These are phyloP conservation scores for Trichechus manatus DNA, from an alignment of 2,113 vertebrate species.

Conservation along the genomic window DNA sequence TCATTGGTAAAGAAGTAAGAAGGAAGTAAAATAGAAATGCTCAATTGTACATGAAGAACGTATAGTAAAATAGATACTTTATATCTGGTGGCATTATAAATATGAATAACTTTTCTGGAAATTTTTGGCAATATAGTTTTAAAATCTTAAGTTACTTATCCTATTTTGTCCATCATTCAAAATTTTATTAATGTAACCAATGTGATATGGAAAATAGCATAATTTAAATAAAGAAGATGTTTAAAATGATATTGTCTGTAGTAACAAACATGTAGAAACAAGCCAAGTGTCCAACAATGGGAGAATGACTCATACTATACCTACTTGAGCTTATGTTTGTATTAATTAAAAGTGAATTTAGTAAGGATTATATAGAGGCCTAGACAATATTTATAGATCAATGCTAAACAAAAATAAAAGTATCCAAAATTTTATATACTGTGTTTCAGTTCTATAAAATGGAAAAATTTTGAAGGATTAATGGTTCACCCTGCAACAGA, in stretches of 20 bases:
- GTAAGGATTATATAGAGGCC: neutral
- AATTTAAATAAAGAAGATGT: neutral
- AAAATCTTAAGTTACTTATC: neutral
- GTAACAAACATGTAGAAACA: neutral
- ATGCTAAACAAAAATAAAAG: neutral
- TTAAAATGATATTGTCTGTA: neutral
- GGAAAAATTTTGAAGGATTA: neutral
- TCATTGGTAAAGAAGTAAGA: neutral
- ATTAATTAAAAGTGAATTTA: neutral
- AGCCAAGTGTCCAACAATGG: neutral
- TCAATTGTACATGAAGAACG: neutral
- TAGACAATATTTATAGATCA: neutral
- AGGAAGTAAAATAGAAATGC: neutral
- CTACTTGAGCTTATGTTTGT: neutral
- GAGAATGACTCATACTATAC: neutral
- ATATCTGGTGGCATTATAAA: neutral
- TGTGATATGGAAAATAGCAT: neutral
- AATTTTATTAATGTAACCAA: neutral
- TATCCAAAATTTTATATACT: neutral
- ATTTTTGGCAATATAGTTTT: neutral
- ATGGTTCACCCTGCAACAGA: neutral
- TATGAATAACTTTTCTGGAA: neutral
- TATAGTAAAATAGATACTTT: neutral
- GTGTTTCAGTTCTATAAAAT: neutral
- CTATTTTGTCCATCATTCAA: neutral